Conservation (phyloP, 2,797 vertebrate species). For the Poeciliopsis presidionis region DNA sequence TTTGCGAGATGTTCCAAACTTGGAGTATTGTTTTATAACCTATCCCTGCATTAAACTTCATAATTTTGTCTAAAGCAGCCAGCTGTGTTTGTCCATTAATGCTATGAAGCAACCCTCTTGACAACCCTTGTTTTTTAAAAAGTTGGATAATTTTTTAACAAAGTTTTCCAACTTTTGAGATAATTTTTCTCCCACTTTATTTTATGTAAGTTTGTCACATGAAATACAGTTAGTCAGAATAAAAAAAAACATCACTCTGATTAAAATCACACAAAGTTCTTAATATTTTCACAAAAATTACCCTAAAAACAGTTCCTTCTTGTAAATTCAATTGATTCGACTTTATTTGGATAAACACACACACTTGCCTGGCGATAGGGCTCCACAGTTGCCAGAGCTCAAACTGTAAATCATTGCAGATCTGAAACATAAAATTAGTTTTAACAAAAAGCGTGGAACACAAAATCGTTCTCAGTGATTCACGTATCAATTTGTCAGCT, state of each 20-base stretch:
- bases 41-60: neutral
- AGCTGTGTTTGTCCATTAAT: neutral
- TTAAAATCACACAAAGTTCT: too few relatives aligned
- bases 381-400: too few relatives aligned
- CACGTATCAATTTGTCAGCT: constrained; percentile 22
- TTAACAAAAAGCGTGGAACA: neutral
- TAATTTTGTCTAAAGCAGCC: neutral
- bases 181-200: neutral
- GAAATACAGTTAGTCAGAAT: neutral
- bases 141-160: neutral
- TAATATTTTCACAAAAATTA: too few relatives aligned
- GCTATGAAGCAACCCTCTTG: neutral
- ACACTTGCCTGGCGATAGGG: too few relatives aligned
- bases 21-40: neutral
- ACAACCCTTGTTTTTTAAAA: neutral
- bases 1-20: neutral
- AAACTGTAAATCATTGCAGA: neutral
- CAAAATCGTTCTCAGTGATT: neutral
- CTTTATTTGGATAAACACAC: too few relatives aligned
- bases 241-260: neutral
- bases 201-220: too few relatives aligned
- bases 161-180: neutral
- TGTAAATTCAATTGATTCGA: too few relatives aligned
- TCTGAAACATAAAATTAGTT: neutral
- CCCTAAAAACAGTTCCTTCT: too few relatives aligned